Evolutionary conservation across 2,113 vertebrate species (phyloP).

Genomic region (Calyptomena viridis): DNA sequence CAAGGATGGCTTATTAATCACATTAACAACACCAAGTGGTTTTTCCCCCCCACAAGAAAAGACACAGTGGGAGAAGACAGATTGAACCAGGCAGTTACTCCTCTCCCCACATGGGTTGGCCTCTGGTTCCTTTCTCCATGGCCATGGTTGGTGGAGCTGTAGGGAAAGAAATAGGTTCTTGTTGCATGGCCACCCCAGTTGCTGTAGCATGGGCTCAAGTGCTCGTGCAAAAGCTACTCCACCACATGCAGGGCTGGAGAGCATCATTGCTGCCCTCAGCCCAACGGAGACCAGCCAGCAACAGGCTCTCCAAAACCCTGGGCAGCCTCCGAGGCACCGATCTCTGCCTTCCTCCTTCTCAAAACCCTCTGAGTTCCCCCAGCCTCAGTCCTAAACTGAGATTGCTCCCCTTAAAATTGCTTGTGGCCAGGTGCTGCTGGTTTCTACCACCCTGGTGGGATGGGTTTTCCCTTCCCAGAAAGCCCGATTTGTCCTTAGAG

Average conservation of each 20-base stretch:
- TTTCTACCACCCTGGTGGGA: neutral
- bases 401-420: neutral
- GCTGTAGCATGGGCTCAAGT: neutral
- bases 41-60: neutral
- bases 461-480: neutral
- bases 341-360: neutral
- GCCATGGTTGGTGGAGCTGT: neutral
- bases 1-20: neutral
- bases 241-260: neutral
- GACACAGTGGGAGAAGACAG: neutral
- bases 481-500: fast-evolving
- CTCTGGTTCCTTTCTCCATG: neutral
- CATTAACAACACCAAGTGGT: neutral
- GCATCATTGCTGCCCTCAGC: fast-evolving
- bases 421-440: neutral
- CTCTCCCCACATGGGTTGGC: fast-evolving
- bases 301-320: neutral
- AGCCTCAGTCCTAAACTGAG: neutral
- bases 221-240: neutral
- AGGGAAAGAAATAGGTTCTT: neutral
- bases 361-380: neutral
- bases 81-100: neutral
- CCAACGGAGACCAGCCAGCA: neutral
- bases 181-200: neutral
- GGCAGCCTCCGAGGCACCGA: neutral